Base-by-base conservation (phyloP, 1,140 invertebrate species). In the Aphaenogaster ashmeadi region DNA sequence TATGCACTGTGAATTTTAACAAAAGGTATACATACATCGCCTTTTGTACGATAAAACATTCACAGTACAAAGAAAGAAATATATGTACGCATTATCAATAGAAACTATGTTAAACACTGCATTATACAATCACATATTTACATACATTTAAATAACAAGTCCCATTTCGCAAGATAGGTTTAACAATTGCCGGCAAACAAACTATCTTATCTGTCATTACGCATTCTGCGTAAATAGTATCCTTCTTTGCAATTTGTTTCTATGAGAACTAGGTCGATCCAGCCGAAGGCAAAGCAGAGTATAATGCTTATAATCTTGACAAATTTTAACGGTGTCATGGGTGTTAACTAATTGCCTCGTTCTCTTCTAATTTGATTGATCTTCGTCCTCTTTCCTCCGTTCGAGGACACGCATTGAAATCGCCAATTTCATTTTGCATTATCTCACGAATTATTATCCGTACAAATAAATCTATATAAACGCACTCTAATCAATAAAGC, bases 61-160 rank as follows among this genome's bases (percentile, higher is more conserved):
- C 3, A 54, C 15, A 41, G 21, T 4, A 27, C 27, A 27, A 27
- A 27, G 18, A 58, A 62, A 47, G 5, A 38, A 66, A 33, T 62
- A 18, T 27, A 79, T 64, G 15, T 18, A 38, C 2, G 33, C 36
- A 54, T 9, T 66, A 69, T 80, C 62, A 18, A 52, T 13, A 38
- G 33, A 67, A 67, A 38, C n/a, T 13, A 5, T 38, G n/a, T 44
- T 36, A 36, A 66, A 36, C 75, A 78, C 33, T 78, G 33, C 56
- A 64, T 50, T 79, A 8, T n/a, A 27, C n/a, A 67, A 52, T 80
- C 27, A 5, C 13, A 18, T n/a, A 80, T 80, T 80, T 41, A 80
- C n/a, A 18, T 41, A 27, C 13, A 33, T 67, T 80, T 56, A 67
- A 41, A 80, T 80, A 41, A n/a, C 36, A 4, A 6, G n/a, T 41